Conservation (phyloP, 1,140 invertebrate species). For the Amyelois transitella region DNA sequence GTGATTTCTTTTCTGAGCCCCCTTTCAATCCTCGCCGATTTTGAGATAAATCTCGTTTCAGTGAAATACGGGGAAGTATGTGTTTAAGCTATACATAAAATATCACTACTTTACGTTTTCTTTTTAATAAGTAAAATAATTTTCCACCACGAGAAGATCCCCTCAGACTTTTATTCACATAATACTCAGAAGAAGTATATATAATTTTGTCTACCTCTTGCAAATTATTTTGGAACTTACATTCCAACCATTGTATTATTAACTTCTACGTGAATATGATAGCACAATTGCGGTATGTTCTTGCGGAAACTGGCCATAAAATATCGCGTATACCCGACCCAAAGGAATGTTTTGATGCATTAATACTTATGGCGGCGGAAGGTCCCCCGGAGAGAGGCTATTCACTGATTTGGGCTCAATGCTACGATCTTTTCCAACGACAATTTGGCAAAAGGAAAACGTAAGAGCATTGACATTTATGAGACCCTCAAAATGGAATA, state of each 20-base stretch:
- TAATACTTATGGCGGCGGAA: neutral
- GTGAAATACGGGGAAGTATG: conserved; percentile 2
- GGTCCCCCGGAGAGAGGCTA: neutral
- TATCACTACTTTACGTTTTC: neutral
- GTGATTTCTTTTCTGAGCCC: conserved; percentile 24
- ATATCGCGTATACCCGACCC: neutral
- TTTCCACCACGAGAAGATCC: too few relatives aligned
- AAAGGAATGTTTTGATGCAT: conserved; percentile 1
- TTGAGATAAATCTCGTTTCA: conserved; percentile 13
- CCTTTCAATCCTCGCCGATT: conserved; percentile 8
- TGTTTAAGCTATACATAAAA: neutral
- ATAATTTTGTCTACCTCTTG: too few relatives aligned
- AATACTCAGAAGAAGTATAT: too few relatives aligned
- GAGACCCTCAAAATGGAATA: neutral
- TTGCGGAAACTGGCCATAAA: neutral
- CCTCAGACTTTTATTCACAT: too few relatives aligned
- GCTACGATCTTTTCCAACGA: neutral
- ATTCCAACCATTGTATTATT: neutral
- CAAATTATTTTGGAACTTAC: too few relatives aligned
- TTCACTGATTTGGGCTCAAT: conserved; percentile 1
- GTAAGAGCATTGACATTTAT: neutral
- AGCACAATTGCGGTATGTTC: neutral
- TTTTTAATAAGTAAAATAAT: neutral
- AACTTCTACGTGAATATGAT: neutral
- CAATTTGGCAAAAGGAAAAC: neutral